Evolutionary conservation across 2,888 invertebrate species (phyloP).

Genomic region (Drosophila neotestacea): DNA sequence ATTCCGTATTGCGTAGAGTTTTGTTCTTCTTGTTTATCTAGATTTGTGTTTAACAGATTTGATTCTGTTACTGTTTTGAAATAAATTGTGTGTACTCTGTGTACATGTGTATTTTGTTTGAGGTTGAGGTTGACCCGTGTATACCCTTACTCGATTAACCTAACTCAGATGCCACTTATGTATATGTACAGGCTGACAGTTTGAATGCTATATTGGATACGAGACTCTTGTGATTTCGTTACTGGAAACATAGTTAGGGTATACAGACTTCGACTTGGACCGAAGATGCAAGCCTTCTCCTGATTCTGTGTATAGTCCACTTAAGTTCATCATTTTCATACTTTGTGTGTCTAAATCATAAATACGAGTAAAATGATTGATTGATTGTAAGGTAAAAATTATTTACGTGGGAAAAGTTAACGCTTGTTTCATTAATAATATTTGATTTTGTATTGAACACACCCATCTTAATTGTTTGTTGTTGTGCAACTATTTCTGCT

Average conservation of each 20-base stretch:
- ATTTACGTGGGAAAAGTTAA: slow-evolving; percentile 80
- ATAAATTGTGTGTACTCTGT: slow-evolving; percentile 35
- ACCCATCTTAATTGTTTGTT: slow-evolving; percentile 18
- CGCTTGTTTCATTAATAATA: slow-evolving; percentile 62
- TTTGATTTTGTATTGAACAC: slow-evolving; percentile 18
- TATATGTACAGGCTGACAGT: slow-evolving; percentile 19
- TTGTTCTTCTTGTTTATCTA: slow-evolving; percentile 29
- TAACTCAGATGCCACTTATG: slow-evolving; percentile 1
- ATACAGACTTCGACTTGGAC: slow-evolving; percentile 19
- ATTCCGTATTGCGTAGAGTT: slow-evolving; percentile 45
- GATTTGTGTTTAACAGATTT: slow-evolving; percentile 47
- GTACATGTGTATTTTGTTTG: slow-evolving; percentile 25
- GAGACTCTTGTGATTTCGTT: slow-evolving; percentile 6
- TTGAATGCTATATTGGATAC: slow-evolving; percentile 1
- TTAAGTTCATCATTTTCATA: slow-evolving; percentile 5
- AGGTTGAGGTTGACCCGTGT: slow-evolving; percentile 23
- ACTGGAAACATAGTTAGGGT: slow-evolving; percentile 14
- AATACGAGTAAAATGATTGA: slow-evolving; percentile 48
- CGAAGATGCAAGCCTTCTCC: slow-evolving; percentile 11
- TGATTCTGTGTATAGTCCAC: slow-evolving; percentile 12
- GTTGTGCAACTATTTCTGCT: slow-evolving; percentile 34
- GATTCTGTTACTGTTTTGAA: slow-evolving; percentile 44
- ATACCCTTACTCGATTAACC: slow-evolving; percentile 30
- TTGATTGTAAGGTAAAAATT: slow-evolving; percentile 64
- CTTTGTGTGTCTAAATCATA: slow-evolving; percentile 51